phyloP scores from a whole-genome alignment of 2,797 vertebrate genomes.

The Amblyraja radiata region DNA sequence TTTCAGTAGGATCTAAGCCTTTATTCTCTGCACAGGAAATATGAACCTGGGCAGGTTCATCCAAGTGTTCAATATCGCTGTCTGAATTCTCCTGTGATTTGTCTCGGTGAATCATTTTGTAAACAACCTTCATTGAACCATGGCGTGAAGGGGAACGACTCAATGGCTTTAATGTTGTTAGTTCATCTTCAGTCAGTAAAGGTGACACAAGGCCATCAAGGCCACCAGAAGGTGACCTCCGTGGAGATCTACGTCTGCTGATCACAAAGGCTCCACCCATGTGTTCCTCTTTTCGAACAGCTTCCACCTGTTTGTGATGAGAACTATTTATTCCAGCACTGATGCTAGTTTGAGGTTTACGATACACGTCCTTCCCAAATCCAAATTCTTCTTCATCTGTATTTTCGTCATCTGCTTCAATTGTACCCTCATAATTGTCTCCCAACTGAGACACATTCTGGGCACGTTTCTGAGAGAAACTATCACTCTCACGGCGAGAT shows the following conservation, averaged over 20 bases:
- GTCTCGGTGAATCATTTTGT: slow-evolving; percentile 34
- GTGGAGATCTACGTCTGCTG: slow-evolving; percentile 24
- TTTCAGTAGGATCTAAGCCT: slow-evolving; percentile 13
- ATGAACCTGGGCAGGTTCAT: not conserved
- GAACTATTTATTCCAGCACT: slow-evolving; percentile 13
- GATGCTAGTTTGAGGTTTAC: not conserved
- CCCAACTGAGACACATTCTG: slow-evolving; percentile 1
- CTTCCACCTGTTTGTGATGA: slow-evolving; percentile 31
- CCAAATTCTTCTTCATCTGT: slow-evolving; percentile 15
- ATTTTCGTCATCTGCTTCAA: slow-evolving; percentile 35
- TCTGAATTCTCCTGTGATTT: slow-evolving; percentile 34
- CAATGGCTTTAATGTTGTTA: slow-evolving; percentile 27
- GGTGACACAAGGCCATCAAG: slow-evolving; percentile 22
- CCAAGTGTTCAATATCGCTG: slow-evolving; percentile 34
- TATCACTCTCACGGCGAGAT: slow-evolving; percentile 11
- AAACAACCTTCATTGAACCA: not conserved
- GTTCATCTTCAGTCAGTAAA: slow-evolving; percentile 24
- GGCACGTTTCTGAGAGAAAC: slow-evolving; percentile 17
- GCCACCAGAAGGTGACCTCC: slow-evolving; percentile 24
- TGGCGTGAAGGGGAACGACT: not conserved
- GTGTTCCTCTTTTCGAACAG: slow-evolving; percentile 33
- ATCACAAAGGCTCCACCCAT: slow-evolving; percentile 29
- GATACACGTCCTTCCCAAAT: slow-evolving; percentile 1
- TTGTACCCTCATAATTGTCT: slow-evolving; percentile 10
- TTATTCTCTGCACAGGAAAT: not conserved